These are phyloP conservation scores for Lysiphlebus fabarum DNA, from an alignment of 1,140 invertebrate species.

Conservation along the genomic window DNA sequence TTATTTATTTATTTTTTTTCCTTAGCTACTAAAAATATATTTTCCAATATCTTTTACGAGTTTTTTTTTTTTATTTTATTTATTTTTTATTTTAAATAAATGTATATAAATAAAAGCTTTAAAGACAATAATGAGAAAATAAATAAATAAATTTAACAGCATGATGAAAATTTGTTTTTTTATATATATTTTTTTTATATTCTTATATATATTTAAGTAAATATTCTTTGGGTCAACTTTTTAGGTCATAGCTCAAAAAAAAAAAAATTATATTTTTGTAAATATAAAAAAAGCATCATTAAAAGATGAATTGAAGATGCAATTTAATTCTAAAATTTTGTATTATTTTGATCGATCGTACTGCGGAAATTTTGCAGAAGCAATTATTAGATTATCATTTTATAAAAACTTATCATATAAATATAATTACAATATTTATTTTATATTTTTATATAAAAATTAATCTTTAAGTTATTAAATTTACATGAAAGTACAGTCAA, in stretches of 20 bases:
- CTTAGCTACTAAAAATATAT: not conserved
- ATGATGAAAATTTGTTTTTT: too few species aligned
- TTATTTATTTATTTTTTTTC: conserved; percentile 2
- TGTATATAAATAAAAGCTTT: too few species aligned
- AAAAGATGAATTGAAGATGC: conserved; percentile 6
- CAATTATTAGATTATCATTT: conserved; percentile 8
- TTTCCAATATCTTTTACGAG: not conserved
- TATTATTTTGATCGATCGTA: conserved; percentile 26
- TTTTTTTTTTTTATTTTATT: not conserved
- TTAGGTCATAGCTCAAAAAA: not conserved
- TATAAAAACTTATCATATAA: not conserved
- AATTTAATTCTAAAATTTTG: conserved; percentile 4
- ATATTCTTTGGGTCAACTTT: too few species aligned
- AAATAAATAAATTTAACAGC: too few species aligned
- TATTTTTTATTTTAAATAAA: not conserved
- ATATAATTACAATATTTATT: not conserved
- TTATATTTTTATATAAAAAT: too few species aligned
- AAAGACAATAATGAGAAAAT: not conserved
- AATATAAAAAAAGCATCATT: not conserved
- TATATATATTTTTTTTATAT: too few species aligned
- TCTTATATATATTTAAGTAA: too few species aligned
- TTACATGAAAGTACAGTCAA: not conserved
- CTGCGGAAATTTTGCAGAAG: conserved; percentile 24
- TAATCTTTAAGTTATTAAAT: too few species aligned
- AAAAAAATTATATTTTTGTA: not conserved